phyloP scores from a whole-genome alignment of 2,797 vertebrate species.

The Rhinoraja longicauda region DNA sequence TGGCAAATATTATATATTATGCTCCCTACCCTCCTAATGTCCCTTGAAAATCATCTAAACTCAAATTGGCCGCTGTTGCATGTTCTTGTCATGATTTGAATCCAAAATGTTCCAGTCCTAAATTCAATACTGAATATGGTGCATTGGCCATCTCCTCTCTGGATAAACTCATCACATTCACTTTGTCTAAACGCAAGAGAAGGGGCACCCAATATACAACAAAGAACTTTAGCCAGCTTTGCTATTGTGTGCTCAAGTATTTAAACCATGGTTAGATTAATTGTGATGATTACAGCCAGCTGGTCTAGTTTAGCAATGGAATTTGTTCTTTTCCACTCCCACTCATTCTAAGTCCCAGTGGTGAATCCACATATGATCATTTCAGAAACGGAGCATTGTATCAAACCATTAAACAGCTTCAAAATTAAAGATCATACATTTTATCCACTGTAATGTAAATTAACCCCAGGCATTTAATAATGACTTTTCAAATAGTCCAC shows the following conservation, averaged over 20 bases:
- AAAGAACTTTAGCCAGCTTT: background rate
- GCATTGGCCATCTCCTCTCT: background rate
- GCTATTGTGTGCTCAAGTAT: background rate
- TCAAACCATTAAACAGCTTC: background rate
- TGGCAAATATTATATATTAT: background rate
- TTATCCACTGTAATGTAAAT: slow-evolving; percentile 6
- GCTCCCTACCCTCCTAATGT: background rate
- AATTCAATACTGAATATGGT: background rate
- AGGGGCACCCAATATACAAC: background rate
- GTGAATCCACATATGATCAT: background rate
- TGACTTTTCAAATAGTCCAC: background rate
- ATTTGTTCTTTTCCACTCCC: background rate
- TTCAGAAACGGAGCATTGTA: background rate
- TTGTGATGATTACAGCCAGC: slow-evolving; percentile 23
- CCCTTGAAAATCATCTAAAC: background rate
- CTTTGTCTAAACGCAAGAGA: background rate
- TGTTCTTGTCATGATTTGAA: background rate
- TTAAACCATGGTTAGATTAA: slow-evolving; percentile 21
- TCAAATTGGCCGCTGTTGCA: background rate
- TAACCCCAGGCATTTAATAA: slow-evolving; percentile 9
- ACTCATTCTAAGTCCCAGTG: background rate
- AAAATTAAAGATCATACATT: slow-evolving; percentile 32
- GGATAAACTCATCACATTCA: background rate
- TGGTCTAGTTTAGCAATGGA: background rate
- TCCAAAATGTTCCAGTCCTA: background rate